Conservation (phyloP, 2,888 invertebrate genomes). For the Mechanitis messenoides region DNA sequence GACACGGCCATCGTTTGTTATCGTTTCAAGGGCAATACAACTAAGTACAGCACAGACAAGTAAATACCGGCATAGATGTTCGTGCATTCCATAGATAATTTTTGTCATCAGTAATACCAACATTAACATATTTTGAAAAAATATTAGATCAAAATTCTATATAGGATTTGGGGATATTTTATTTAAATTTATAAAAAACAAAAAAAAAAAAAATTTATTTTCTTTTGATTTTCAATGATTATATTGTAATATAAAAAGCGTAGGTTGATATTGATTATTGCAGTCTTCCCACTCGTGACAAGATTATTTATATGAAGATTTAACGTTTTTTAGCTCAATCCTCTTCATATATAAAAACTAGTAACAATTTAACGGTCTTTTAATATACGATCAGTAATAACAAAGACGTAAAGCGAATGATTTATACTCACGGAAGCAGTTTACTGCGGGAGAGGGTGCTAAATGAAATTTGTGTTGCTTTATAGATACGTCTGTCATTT, state of each 20-base stretch:
- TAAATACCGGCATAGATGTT: slow-evolving; percentile 44
- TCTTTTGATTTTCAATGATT: too few species aligned
- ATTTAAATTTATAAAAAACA: too few species aligned
- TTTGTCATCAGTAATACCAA: slow-evolving; percentile 32
- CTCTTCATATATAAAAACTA: slow-evolving; percentile 19
- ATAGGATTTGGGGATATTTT: too few species aligned
- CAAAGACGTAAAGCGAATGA: slow-evolving; percentile 46
- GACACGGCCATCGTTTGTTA: slow-evolving; percentile 50
- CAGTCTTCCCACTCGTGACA: slow-evolving; percentile 21
- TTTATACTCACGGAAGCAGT: slow-evolving; percentile 45
- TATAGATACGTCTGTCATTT: slow-evolving; percentile 35
- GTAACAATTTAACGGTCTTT: slow-evolving; percentile 18
- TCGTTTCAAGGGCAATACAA: slow-evolving; percentile 57
- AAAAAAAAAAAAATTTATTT: neutral
- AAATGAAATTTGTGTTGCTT: slow-evolving; percentile 26
- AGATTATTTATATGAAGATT: slow-evolving; percentile 18
- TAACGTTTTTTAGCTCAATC: slow-evolving; percentile 13
- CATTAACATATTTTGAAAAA: slow-evolving; percentile 10
- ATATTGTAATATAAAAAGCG: slow-evolving; percentile 6
- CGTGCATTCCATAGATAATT: slow-evolving; percentile 60
- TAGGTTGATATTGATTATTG: slow-evolving; percentile 23
- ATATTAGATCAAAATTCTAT: too few species aligned
- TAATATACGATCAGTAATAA: slow-evolving; percentile 32
- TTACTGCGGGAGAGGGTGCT: slow-evolving; percentile 24
- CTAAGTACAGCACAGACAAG: slow-evolving; percentile 27